Evolutionary conservation across 2,888 invertebrate species (phyloP).

Genomic region (Chrysolina oricalcia): DNA sequence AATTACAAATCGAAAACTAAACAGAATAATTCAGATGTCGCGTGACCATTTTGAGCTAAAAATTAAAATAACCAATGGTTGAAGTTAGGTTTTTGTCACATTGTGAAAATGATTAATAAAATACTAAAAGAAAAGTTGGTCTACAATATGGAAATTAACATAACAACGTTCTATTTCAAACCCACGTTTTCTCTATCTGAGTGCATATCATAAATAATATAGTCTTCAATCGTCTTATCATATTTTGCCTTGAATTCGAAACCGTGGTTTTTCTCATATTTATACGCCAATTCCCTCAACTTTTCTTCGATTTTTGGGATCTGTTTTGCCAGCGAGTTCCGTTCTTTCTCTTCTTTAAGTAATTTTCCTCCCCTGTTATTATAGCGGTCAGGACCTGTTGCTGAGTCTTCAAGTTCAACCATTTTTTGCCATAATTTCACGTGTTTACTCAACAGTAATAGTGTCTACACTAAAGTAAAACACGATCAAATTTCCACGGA

Average conservation of each 20-base stretch:
- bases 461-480: no score
- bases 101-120: no score
- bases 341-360: constrained; percentile 88
- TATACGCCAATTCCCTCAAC: constrained; percentile 74
- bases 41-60: no score
- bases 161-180: constrained; percentile 28
- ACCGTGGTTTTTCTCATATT: constrained; percentile 75
- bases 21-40: no score
- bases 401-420: constrained; percentile 83
- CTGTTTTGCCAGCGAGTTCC: constrained; percentile 83
- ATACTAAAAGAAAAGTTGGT: no score
- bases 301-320: constrained; percentile 84
- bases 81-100: no score
- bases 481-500: no score
- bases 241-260: constrained; percentile 77
- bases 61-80: no score
- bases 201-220: constrained; percentile 78
- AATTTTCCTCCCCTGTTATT: constrained; percentile 92
- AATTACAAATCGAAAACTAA: background rate
- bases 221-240: constrained; percentile 77
- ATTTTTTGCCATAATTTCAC: constrained; percentile 84
- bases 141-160: no score
- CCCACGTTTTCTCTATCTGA: constrained; percentile 75
- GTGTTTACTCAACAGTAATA: constrained; percentile 79
- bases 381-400: constrained; percentile 86